Evolutionary conservation across 2,888 invertebrate species (phyloP).

Genomic region (Pristionchus japonicus): DNA sequence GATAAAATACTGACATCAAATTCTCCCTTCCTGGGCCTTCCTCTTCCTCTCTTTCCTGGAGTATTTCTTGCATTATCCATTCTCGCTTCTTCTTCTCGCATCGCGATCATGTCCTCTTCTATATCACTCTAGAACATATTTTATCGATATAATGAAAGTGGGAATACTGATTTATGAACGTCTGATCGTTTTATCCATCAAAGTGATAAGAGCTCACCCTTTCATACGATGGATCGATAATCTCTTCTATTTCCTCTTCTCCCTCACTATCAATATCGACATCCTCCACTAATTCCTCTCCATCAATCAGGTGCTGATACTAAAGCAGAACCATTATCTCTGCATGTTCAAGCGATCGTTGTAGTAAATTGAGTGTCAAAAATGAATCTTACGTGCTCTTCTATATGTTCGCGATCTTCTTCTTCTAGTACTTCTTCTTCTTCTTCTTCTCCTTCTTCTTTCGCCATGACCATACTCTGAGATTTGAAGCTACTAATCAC

Average conservation of each 20-base stretch:
- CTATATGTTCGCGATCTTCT: background rate
- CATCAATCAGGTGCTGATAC: conserved; percentile 1
- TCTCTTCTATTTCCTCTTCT: conserved; percentile 48
- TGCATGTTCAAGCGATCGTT: no score
- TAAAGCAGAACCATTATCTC: no score
- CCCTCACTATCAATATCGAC: conserved; percentile 46
- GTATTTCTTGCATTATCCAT: conserved; percentile 4
- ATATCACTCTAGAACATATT: background rate
- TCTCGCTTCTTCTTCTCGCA: background rate
- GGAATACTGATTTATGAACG: no score
- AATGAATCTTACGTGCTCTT: background rate
- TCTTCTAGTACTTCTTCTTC: no score
- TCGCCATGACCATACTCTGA: no score
- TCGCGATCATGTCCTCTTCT: conserved; percentile 28
- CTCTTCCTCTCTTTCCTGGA: conserved; percentile 42
- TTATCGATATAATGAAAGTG: no score
- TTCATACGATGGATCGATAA: conserved; percentile 22
- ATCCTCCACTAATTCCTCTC: background rate
- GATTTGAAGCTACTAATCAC: no score
- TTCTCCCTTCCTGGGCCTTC: conserved; percentile 40
- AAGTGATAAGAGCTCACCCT: background rate
- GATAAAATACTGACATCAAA: conserved; percentile 36
- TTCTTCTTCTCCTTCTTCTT: no score
- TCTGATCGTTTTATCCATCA: no score
- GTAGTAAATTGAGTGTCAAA: no score